phyloP scores from a whole-genome alignment of 1,140 invertebrate species.

The Apis dorsata region DNA sequence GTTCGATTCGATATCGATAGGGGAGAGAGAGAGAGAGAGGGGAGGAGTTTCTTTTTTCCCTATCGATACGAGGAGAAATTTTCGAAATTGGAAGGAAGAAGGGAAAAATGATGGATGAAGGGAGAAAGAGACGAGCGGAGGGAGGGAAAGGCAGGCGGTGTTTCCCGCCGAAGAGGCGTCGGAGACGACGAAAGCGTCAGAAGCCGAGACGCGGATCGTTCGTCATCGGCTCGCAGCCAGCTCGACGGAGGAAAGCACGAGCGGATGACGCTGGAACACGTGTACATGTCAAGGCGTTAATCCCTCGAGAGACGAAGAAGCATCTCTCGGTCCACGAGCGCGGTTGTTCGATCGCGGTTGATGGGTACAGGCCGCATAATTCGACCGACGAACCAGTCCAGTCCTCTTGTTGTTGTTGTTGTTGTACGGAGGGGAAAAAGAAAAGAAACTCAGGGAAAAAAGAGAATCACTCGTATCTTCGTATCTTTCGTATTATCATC shows the following conservation, averaged over 20 bases:
- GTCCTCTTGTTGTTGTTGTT: too few relatives aligned
- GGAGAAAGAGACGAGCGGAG: background rate
- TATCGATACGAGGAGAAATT: too few relatives aligned
- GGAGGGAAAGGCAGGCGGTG: background rate
- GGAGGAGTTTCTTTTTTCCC: too few relatives aligned
- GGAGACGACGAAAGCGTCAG: conserved; percentile 27
- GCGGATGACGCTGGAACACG: conserved; percentile 54
- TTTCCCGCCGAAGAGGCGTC: background rate
- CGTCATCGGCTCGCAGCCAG: conserved; percentile 49
- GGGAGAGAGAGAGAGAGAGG: too few relatives aligned
- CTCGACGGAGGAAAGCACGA: conserved; percentile 34
- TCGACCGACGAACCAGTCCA: background rate
- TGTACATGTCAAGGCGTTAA: conserved; percentile 58
- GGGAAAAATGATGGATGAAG: too few relatives aligned
- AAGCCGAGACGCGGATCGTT: conserved; percentile 40
- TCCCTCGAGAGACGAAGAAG: conserved; percentile 51
- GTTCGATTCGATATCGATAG: too few relatives aligned
- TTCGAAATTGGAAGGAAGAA: too few relatives aligned
- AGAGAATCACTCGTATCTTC: too few relatives aligned
- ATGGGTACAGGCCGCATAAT: background rate
- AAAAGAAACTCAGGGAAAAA: too few relatives aligned
- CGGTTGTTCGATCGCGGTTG: conserved; percentile 34
- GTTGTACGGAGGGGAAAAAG: too few relatives aligned
- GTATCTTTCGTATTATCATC: too few relatives aligned
- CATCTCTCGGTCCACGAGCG: conserved; percentile 19